A percentile compares a stretch with the other conserved stretches of the same genome.
phyloP scores from a whole-genome alignment of 2,113 vertebrate species.

The Origma solitaria region DNA sequence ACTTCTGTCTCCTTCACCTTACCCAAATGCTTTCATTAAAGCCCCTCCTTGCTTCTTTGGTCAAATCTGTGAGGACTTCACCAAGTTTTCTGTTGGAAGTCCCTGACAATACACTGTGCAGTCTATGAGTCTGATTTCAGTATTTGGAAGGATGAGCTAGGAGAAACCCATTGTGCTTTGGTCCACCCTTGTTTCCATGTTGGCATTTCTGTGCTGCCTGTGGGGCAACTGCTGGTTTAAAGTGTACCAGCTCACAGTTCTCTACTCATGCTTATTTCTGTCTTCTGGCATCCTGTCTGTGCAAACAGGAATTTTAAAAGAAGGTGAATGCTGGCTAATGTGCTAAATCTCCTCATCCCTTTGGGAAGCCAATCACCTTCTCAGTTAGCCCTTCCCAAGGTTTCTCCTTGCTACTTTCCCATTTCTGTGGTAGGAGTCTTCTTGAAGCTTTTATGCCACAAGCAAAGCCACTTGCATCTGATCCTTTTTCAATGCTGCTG shows the following conservation, averaged over 20 bases:
- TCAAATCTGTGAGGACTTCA: not conserved
- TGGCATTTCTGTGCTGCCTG: not conserved
- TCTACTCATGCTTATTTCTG: not conserved
- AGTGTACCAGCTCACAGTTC: not conserved
- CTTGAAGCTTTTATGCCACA: not conserved
- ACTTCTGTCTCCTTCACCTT: not conserved
- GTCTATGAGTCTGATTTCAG: not conserved
- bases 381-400: not conserved
- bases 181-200: not conserved
- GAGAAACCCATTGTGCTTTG: not conserved
- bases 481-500: not conserved
- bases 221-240: not conserved
- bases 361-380: not conserved
- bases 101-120: not conserved
- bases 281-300: not conserved
- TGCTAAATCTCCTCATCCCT: not conserved
- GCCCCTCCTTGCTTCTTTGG: not conserved
- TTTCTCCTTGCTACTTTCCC: not conserved
- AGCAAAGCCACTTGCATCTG: not conserved
- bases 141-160: not conserved
- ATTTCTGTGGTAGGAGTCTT: not conserved
- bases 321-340: not conserved
- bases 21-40: not conserved
- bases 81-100: not conserved
- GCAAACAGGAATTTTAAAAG: not conserved